Evolutionary conservation across 2,888 invertebrate genomes (phyloP).

Genomic region (Coenonympha glycerion): DNA sequence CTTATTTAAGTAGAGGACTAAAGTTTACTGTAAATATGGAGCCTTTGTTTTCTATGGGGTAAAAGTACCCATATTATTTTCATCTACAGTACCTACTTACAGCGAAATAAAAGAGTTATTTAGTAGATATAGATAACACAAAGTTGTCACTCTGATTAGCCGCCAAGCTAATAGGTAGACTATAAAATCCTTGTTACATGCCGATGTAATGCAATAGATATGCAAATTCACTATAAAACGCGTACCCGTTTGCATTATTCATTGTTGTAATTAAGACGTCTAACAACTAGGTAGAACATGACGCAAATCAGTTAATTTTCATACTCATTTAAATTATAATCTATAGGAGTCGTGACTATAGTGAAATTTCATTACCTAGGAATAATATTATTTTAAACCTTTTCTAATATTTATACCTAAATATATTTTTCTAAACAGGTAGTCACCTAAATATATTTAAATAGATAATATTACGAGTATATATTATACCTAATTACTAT

Average conservation of each 20-base stretch:
- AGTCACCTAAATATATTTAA: too few relatives aligned
- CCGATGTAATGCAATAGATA: slow-evolving; percentile 8
- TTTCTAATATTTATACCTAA: neutral
- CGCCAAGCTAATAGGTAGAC: slow-evolving; percentile 4
- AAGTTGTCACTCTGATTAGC: neutral
- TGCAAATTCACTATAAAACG: slow-evolving; percentile 11
- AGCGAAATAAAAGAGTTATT: too few relatives aligned
- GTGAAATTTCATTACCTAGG: neutral
- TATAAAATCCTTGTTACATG: slow-evolving; percentile 12
- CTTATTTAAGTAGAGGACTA: too few relatives aligned
- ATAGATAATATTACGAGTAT: too few relatives aligned
- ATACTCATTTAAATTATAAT: slow-evolving; percentile 5
- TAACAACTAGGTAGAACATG: slow-evolving; percentile 12
- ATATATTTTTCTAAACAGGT: too few relatives aligned
- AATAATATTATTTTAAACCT: neutral
- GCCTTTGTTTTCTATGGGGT: too few relatives aligned
- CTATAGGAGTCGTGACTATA: slow-evolving; percentile 4
- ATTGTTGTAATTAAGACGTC: slow-evolving; percentile 13
- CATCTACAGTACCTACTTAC: neutral
- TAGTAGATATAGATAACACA: too few relatives aligned
- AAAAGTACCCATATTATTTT: neutral
- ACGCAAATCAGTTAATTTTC: slow-evolving; percentile 8
- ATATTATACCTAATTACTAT: too few relatives aligned
- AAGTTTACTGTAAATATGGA: too few relatives aligned
- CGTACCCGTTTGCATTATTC: slow-evolving; percentile 13